Base-by-base conservation (phyloP, 2,113 vertebrate genomes). In the Cryptomyrus ogoouensis region DNA sequence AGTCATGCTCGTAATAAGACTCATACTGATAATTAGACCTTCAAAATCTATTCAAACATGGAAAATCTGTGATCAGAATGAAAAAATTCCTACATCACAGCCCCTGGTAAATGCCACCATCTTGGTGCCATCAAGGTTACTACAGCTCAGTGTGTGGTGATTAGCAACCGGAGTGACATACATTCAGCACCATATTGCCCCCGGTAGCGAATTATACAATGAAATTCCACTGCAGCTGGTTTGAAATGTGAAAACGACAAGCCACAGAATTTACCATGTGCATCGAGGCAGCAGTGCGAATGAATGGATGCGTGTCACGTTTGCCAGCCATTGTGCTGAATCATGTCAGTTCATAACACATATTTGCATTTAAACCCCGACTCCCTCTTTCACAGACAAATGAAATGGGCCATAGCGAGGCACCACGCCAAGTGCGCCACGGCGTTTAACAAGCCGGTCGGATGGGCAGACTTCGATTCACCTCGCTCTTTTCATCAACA, bases 301-400 rank as follows among this genome's bases (percentile, higher is more conserved):
- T 19, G 49, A 39, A n/a, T 87, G 49, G 27, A 52, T 10, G 85
- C 15, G 19, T 56, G 27, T 52, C 27, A 53, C 47, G 15, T 87
- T 53, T 35, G 27, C 85, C 27, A 31, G 39, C 39, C 83, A 47
- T 84, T 47, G 39, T 84, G 83, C 21, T 84, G 83, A 84, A 84
- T 84, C 83, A 84, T 84, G 39, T 47, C 44, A n/a, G 44, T 10
- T 39, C 83, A 84, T 53, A 87, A 56, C 49, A 87, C n/a, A 39
- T 87, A 87, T 87, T 87, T 87, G 85, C 27, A 52, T 53, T 87
- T 27, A 53, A 87, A 87, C 50, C 13, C 13, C 31, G 47, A 39
- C 50, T 27, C 19, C 19, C 50, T 52, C n/a, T 47, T 84, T 47
- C 44, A 47, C 44, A 47, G 83, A 46, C 44, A 47, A 46, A 46